Conservation (phyloP, 2,797 vertebrate species). For the Acridotheres tristis region DNA sequence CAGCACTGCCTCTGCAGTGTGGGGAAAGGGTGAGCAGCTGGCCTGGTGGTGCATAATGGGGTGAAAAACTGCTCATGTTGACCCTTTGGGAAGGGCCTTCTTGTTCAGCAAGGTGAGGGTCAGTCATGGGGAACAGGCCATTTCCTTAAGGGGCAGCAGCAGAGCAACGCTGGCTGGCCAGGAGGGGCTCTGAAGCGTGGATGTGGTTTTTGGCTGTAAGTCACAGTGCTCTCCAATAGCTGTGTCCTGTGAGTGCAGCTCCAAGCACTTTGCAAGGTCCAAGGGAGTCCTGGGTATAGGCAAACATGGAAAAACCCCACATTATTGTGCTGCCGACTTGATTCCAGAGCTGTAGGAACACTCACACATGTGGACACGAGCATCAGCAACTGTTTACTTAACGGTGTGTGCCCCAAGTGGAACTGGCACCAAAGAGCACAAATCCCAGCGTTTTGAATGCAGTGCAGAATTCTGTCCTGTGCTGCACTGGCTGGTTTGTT, state of each 20-base stretch:
- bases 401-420: fast-evolving
- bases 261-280: background rate
- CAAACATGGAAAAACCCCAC: background rate
- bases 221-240: background rate
- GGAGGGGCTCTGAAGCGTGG: background rate
- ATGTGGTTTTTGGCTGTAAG: background rate
- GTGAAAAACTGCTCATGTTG: background rate
- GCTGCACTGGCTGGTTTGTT: conserved; percentile 7
- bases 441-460: background rate
- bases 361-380: fast-evolving
- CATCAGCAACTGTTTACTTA: background rate
- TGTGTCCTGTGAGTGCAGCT: background rate
- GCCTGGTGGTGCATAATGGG: background rate
- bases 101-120: background rate
- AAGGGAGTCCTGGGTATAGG: background rate
- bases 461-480: conserved; percentile 13
- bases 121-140: fast-evolving
- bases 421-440: background rate
- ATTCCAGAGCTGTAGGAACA: background rate
- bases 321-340: background rate
- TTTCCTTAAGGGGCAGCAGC: fast-evolving
- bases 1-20: background rate
- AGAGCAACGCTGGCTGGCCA: background rate
- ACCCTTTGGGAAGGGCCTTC: background rate
- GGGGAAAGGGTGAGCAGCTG: background rate